Evolutionary conservation across 2,797 vertebrate species (phyloP).

Genomic region (Leuciscus waleckii): DNA sequence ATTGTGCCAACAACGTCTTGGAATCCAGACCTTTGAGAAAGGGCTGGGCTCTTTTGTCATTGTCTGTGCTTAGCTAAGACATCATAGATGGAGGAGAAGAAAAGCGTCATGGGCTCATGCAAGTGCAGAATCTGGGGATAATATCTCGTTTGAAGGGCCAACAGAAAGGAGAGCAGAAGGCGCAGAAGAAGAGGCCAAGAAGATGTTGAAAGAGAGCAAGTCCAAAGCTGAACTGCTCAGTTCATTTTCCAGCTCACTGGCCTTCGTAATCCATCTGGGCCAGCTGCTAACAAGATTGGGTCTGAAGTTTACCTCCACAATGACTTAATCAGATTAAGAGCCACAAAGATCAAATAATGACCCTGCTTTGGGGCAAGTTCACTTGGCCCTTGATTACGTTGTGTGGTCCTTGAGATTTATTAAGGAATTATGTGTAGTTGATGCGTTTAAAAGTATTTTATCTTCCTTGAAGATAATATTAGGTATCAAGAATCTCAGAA

Average conservation of each 20-base stretch:
- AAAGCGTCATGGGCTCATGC: slow-evolving; percentile 76
- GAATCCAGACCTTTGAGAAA: slow-evolving; percentile 67
- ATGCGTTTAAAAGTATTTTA: slow-evolving; percentile 61
- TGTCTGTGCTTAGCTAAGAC: slow-evolving; percentile 77
- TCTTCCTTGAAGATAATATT: not conserved
- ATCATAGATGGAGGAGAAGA: slow-evolving; percentile 74
- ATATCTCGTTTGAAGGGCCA: slow-evolving; percentile 90
- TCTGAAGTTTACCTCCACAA: slow-evolving; percentile 99
- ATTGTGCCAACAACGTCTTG: slow-evolving; percentile 66
- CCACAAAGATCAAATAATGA: slow-evolving; percentile 99
- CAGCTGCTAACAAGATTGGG: slow-evolving; percentile 99
- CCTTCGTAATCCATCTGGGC: slow-evolving; percentile 96
- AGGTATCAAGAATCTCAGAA: not conserved
- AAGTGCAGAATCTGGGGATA: slow-evolving; percentile 82
- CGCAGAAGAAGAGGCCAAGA: slow-evolving; percentile 70
- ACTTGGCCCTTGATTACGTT: slow-evolving; percentile 97
- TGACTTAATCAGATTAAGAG: slow-evolving; percentile 99
- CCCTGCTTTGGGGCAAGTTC: slow-evolving; percentile 99
- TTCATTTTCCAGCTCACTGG: slow-evolving; percentile 99
- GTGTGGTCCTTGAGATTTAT: slow-evolving; percentile 99
- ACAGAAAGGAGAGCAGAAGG: slow-evolving; percentile 75
- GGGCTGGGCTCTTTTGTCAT: slow-evolving; percentile 74
- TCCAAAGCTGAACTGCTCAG: slow-evolving; percentile 99
- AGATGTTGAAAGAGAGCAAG: slow-evolving; percentile 97
- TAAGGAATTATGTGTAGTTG: slow-evolving; percentile 91